These are phyloP conservation scores for Craniophora ligustri DNA, from an alignment of 2,888 invertebrate species.

Conservation along the genomic window DNA sequence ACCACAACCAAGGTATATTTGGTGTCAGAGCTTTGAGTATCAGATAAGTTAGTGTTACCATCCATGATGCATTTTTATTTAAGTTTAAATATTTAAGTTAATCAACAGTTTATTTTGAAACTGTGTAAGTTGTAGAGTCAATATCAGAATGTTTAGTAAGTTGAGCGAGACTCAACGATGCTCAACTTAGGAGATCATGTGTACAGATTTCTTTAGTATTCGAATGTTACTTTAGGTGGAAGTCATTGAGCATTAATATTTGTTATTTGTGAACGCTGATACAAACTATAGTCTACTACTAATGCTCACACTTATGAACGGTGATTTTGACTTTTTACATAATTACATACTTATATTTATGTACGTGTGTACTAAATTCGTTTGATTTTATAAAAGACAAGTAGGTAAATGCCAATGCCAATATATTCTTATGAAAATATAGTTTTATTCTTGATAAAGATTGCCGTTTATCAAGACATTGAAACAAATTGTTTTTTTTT, in stretches of 20 bases:
- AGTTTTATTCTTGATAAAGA: conserved; percentile 22
- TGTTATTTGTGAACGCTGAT: conserved; percentile 47
- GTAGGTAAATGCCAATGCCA: conserved; percentile 43
- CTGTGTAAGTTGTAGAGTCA: conserved; percentile 39
- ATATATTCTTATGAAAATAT: conserved; percentile 47
- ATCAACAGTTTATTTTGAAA: conserved; percentile 20
- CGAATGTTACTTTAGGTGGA: conserved; percentile 42
- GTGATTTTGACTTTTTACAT: neutral
- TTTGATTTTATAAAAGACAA: conserved; percentile 35
- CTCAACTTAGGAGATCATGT: conserved; percentile 58
- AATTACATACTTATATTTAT: neutral
- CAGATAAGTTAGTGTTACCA: conserved; percentile 43
- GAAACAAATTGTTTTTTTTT: conserved; percentile 14
- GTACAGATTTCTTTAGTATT: conserved; percentile 56
- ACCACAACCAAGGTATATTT: neutral
- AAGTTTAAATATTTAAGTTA: conserved; percentile 27
- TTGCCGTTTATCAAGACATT: conserved; percentile 15
- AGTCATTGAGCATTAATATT: conserved; percentile 49
- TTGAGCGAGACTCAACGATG: conserved; percentile 43
- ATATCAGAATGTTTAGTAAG: conserved; percentile 41
- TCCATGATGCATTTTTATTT: conserved; percentile 50
- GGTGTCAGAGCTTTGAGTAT: neutral
- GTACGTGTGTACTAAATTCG: conserved; percentile 4
- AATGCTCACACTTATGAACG: neutral
- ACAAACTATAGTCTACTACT: conserved; percentile 2